Evolutionary conservation across 2,888 invertebrate species (phyloP).

Genomic region (Sipunculus nudus): DNA sequence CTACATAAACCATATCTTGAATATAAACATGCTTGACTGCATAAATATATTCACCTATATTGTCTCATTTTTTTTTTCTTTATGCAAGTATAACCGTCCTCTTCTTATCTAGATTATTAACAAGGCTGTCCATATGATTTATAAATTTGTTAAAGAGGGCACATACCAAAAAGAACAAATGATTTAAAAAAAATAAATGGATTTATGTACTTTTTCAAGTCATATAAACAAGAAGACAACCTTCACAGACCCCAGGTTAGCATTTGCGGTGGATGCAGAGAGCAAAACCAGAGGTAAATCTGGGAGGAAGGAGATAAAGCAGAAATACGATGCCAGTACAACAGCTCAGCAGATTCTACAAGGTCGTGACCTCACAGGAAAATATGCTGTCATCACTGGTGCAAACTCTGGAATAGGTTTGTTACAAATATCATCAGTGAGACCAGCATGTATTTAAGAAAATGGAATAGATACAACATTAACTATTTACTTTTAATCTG

Average conservation of each 20-base stretch:
- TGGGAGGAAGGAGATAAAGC: constrained; percentile 45
- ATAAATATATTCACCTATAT: not conserved
- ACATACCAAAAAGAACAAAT: too few relatives aligned
- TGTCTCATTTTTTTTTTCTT: too few relatives aligned
- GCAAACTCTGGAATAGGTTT: constrained; percentile 88
- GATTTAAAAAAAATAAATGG: constrained; percentile 8
- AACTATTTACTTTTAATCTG: too few relatives aligned
- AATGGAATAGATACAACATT: not conserved
- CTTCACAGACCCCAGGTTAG: constrained; percentile 88
- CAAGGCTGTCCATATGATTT: too few relatives aligned
- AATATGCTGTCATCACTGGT: constrained; percentile 87
- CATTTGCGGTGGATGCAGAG: constrained; percentile 75
- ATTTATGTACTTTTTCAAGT: constrained; percentile 47
- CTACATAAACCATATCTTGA: too few relatives aligned
- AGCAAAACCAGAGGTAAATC: constrained; percentile 19
- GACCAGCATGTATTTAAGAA: not conserved
- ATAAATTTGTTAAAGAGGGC: too few relatives aligned
- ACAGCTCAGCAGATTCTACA: constrained; percentile 86
- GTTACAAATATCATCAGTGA: too few relatives aligned
- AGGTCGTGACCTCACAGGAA: constrained; percentile 86
- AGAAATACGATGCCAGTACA: constrained; percentile 84
- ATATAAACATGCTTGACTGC: too few relatives aligned
- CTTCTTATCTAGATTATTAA: too few relatives aligned
- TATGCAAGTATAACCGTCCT: too few relatives aligned
- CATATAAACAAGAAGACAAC: constrained; percentile 82